Evolutionary conservation across 1,140 invertebrate genomes (phyloP).

Genomic region (Pararge aegeria): DNA sequence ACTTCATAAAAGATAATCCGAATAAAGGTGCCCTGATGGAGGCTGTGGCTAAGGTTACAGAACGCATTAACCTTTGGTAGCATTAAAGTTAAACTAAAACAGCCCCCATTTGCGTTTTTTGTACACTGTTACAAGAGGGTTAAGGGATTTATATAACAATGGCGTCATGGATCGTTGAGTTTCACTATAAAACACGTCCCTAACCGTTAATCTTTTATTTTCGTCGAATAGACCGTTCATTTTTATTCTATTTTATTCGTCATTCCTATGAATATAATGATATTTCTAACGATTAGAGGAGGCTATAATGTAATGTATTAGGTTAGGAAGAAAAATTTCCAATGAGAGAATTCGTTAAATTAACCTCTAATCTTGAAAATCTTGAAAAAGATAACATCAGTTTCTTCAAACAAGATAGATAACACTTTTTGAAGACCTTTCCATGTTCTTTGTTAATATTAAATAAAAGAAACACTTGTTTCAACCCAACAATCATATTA

Average conservation of each 20-base stretch:
- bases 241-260: background rate
- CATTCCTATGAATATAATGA: background rate
- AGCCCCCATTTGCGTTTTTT: background rate
- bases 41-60: background rate
- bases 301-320: too few species aligned
- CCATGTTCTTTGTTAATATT: too few species aligned
- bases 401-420: too few species aligned
- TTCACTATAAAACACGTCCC: conserved; percentile 1
- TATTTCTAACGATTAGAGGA: too few species aligned
- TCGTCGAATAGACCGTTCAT: background rate
- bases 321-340: too few species aligned
- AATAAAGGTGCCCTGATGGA: background rate
- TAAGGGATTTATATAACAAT: background rate
- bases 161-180: background rate
- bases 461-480: too few species aligned
- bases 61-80: conserved; percentile 4
- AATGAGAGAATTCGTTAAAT: too few species aligned
- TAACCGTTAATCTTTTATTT: background rate
- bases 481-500: too few species aligned
- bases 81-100: conserved; percentile 5
- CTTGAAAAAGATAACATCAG: too few species aligned
- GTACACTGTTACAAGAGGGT: background rate
- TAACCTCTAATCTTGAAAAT: too few species aligned
- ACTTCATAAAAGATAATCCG: background rate
- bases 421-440: too few species aligned